Conservation (phyloP, 2,797 vertebrate species). For the Lemur catta region DNA sequence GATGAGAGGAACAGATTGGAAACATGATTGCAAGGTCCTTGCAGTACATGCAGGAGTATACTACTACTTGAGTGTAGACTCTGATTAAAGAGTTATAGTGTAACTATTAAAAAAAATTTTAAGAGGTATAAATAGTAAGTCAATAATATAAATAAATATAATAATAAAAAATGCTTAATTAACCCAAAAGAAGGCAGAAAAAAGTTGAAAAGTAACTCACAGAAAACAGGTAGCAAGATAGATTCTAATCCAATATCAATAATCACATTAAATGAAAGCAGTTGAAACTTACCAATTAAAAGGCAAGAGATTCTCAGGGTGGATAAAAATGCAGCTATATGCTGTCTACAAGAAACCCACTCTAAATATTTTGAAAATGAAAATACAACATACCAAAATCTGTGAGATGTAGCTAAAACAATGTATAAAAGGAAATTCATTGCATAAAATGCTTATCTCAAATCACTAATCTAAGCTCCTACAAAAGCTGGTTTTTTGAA, state of each 20-base stretch:
- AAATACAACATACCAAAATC: background rate
- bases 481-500: background rate
- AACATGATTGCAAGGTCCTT: background rate
- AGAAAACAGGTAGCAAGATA: background rate
- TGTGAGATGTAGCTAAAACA: background rate
- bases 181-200: background rate
- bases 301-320: background rate
- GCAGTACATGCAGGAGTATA: background rate
- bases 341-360: background rate
- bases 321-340: background rate
- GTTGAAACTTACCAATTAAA: background rate
- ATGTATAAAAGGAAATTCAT: background rate
- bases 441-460: background rate
- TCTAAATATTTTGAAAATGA: background rate
- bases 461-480: background rate
- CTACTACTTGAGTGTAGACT: background rate
- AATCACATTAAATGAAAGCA: background rate
- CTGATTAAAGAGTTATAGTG: background rate
- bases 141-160: background rate
- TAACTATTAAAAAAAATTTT: background rate
- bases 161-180: background rate
- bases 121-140: background rate
- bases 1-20: background rate
- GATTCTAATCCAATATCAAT: background rate
- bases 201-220: background rate